Evolutionary conservation across 2,888 invertebrate genomes (phyloP).

Genomic region (Druceiella hillmani): DNA sequence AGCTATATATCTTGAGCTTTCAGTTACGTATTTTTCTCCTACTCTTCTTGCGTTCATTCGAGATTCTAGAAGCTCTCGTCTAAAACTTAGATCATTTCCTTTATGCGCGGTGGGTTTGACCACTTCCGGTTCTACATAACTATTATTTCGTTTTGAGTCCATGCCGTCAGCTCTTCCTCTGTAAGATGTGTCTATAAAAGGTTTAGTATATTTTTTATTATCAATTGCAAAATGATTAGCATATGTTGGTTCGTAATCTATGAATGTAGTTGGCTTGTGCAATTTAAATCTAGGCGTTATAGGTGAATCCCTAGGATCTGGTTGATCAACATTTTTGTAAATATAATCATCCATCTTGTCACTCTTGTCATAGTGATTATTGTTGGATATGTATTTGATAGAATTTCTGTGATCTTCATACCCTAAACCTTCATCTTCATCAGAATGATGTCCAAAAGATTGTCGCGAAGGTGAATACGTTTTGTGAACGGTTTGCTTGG

Average conservation of each 20-base stretch:
- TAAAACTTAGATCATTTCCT: conserved; percentile 61
- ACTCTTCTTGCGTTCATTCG: conserved; percentile 60
- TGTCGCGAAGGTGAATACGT: conserved; percentile 43
- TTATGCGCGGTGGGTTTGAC: conserved; percentile 37
- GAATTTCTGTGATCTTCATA: conserved; percentile 55
- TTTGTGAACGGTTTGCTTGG: conserved; percentile 50
- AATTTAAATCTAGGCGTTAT: conserved; percentile 60
- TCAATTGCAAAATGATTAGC: conserved; percentile 36
- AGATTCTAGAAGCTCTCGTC: conserved; percentile 71
- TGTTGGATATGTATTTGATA: conserved; percentile 35
- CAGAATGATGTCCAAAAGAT: conserved; percentile 55
- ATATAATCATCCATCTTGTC: conserved; percentile 47
- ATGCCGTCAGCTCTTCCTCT: conserved; percentile 63
- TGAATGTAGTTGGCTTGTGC: conserved; percentile 49
- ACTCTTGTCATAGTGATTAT: conserved; percentile 42
- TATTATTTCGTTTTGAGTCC: conserved; percentile 56
- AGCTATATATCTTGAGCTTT: conserved; percentile 38
- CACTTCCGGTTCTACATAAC: conserved; percentile 39
- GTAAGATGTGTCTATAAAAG: conserved; percentile 36
- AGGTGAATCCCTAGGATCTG: conserved; percentile 52
- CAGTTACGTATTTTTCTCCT: conserved; percentile 36
- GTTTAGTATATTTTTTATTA: conserved; percentile 29
- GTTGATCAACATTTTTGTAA: conserved; percentile 38
- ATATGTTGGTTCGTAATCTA: conserved; percentile 48
- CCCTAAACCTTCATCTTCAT: conserved; percentile 77